Evolutionary conservation across 2,888 invertebrate genomes (phyloP), one percentile per base, ranked within the genome.

Genomic region (Electrophaes corylata): DNA sequence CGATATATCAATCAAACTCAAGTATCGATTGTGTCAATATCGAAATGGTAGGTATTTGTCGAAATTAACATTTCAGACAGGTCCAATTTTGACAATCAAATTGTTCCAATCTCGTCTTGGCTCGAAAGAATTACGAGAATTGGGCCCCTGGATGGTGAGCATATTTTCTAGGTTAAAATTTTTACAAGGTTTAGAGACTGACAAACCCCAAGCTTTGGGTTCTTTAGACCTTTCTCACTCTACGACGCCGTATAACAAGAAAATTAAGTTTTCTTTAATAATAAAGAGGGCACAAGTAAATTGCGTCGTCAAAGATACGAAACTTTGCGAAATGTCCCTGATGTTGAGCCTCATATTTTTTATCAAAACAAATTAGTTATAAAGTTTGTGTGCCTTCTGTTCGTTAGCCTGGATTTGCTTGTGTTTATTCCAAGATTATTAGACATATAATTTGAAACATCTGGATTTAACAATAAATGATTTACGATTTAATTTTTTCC

Each of bases 231-330:
- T n/a, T 29, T 75, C 73, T 70, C 63, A 71, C 58, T 67, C 65
- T 52, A 69, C 71, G 72, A 66, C 76, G 73, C 71, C 68, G 10
- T 6, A 66, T 71, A 78, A 72, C 65, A 60, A 68, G 73, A 73
- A 80, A 81, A 81, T 78, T 74, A 74, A 77, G 75, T 74, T 75
- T 78, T 73, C 76, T 78, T 74, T 73, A 74, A 73, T 79, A 81
- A 74, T 76, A 74, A 76, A 76, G 68, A 67, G 57, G 64, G 67
- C 55, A 50, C 52, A 57, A 58, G 63, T 62, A 56, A 50, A 57
- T 57, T 57, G 56, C 46, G 50, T 50, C 49, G 56, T 39, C 56
- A 45, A 57, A 57, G 50, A 57, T 41, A 33, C 50, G 26, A 50
- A 40, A 57, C 33, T 57, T 57, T 56, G 49, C 10, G 18, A 48